Evolutionary conservation across 1,140 invertebrate species (phyloP).

Genomic region (Campoletis sonorensis): DNA sequence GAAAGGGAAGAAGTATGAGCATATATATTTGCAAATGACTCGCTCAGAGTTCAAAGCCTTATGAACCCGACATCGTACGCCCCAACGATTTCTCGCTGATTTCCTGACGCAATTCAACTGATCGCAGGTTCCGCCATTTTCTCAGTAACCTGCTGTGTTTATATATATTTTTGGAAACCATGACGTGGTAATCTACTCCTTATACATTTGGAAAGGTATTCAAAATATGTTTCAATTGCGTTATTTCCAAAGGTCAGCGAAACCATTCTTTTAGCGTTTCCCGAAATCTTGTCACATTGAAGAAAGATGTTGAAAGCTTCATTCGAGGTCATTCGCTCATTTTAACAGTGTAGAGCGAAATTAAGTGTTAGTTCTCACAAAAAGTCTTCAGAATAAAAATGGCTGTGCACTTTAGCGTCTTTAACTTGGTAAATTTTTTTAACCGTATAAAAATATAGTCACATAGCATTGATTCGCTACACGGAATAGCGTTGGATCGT

Average conservation of each 20-base stretch:
- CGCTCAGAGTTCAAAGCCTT: slow-evolving; percentile 20
- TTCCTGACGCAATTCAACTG: neutral
- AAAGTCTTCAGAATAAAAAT: too few relatives aligned
- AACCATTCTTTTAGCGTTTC: too few relatives aligned
- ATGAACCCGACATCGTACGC: slow-evolving; percentile 44
- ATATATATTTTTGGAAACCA: neutral
- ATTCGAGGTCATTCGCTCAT: too few relatives aligned
- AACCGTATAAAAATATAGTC: too few relatives aligned
- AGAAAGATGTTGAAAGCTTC: too few relatives aligned
- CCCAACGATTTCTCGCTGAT: slow-evolving; percentile 41
- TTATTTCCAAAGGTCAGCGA: too few relatives aligned
- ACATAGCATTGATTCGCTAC: neutral
- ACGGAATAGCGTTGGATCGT: neutral
- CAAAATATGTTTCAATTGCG: neutral
- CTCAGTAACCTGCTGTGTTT: slow-evolving; percentile 24
- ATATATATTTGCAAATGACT: neutral
- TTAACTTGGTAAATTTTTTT: too few relatives aligned
- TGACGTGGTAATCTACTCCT: too few relatives aligned
- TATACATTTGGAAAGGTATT: neutral
- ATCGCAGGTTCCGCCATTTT: neutral
- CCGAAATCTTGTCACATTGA: too few relatives aligned
- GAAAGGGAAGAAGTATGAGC: neutral
- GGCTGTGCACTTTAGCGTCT: too few relatives aligned
- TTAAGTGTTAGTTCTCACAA: too few relatives aligned
- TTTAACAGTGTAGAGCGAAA: too few relatives aligned